These are phyloP conservation scores for Pteronura brasiliensis DNA, from an alignment of 2,113 vertebrate species.

Conservation along the genomic window DNA sequence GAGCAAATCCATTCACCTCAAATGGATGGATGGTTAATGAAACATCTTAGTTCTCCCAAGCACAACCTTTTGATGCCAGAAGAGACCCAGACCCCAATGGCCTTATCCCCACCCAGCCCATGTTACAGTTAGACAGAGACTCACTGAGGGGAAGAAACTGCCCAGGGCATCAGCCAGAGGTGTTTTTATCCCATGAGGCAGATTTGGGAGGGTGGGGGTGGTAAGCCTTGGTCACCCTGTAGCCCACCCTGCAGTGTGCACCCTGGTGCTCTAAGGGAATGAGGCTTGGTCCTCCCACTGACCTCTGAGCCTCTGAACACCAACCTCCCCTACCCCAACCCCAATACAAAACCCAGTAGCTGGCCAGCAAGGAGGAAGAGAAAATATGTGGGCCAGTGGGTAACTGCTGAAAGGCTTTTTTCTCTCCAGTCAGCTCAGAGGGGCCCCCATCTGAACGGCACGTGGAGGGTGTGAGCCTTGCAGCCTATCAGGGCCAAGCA, in stretches of 20 bases:
- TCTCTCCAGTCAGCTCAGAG: no score
- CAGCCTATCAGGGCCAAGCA: not conserved
- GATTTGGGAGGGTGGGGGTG: not conserved
- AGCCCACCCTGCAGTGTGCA: rapidly evolving
- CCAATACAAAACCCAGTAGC: not conserved
- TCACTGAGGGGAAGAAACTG: not conserved
- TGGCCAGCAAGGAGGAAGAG: not conserved
- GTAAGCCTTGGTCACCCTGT: not conserved
- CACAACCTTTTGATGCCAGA: not conserved
- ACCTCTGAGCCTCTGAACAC: not conserved
- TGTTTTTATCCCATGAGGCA: not conserved
- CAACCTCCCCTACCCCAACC: not conserved
- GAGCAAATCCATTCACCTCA: not conserved
- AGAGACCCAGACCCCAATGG: not conserved
- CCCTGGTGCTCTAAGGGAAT: not conserved
- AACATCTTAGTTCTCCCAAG: not conserved
- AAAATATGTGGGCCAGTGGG: not conserved
- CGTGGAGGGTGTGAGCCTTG: not conserved
- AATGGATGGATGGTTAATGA: not conserved
- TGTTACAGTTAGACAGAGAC: not conserved
- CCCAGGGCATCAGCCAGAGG: not conserved
- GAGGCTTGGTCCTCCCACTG: not conserved
- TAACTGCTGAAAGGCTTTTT: not conserved
- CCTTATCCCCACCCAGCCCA: not conserved
- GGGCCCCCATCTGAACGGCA: not conserved